phyloP scores from a whole-genome alignment of 2,888 invertebrate species.

The Drosophila nr. perissopoda region DNA sequence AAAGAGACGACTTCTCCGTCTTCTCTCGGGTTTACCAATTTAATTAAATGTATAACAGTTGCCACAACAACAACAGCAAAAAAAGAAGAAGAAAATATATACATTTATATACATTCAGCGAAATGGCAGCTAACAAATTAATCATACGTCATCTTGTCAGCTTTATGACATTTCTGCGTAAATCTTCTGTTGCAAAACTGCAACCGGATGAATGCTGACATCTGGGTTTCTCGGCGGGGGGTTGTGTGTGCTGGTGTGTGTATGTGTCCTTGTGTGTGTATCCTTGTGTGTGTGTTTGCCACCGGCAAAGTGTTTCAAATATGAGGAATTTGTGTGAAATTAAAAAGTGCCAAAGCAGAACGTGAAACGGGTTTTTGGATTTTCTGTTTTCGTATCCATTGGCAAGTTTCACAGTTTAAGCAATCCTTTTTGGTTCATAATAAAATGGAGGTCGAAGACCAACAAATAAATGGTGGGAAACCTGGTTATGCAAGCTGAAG shows the following conservation, averaged over 20 bases:
- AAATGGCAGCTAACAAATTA: conserved; percentile 54
- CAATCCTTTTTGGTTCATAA: conserved; percentile 12
- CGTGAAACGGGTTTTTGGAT: conserved; percentile 14
- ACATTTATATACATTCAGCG: conserved; percentile 1
- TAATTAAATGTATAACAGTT: conserved; percentile 60
- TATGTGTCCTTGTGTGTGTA: conserved; percentile 3
- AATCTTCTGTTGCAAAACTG: conserved; percentile 65
- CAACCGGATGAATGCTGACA: conserved; percentile 42
- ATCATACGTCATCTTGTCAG: conserved; percentile 78
- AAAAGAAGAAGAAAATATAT: neutral
- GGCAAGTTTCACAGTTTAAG: conserved; percentile 48
- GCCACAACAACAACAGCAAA: conserved; percentile 5
- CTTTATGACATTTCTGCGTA: conserved; percentile 72
- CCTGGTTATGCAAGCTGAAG: neutral
- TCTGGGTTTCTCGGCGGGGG: neutral
- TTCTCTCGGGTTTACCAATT: conserved; percentile 42
- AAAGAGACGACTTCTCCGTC: conserved; percentile 9
- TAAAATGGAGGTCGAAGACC: neutral
- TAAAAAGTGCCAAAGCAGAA: conserved; percentile 39
- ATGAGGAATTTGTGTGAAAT: conserved; percentile 57
- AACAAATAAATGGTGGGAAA: neutral
- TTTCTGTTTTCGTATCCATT: conserved; percentile 29
- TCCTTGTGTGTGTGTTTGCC: conserved; percentile 12
- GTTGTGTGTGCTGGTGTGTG: neutral
- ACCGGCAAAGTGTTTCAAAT: conserved; percentile 67